Conservation (phyloP, 2,797 vertebrate species). For the Linurgus olivaceus region DNA sequence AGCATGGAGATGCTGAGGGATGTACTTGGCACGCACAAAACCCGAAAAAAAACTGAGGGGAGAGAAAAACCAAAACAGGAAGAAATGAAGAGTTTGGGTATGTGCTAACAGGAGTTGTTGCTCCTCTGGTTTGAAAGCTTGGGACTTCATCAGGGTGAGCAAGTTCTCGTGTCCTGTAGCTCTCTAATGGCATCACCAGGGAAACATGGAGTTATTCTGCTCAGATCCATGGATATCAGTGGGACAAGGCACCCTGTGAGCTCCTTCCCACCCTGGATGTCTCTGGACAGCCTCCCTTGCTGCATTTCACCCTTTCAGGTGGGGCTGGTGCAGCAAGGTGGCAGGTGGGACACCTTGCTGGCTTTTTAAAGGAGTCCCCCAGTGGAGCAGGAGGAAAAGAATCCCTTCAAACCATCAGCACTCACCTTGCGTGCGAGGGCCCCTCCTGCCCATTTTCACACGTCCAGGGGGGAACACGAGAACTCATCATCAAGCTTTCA, state of each 20-base stretch:
- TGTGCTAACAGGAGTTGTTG: neutral
- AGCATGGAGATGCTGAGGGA: neutral
- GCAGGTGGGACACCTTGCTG: accelerated
- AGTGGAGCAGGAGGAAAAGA: neutral
- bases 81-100: neutral
- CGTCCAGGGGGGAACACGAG: neutral
- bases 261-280: neutral
- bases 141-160: neutral
- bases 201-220: neutral
- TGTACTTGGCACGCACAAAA: neutral
- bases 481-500: constrained; percentile 21
- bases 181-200: neutral
- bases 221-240: neutral
- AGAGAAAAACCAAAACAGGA: neutral
- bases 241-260: neutral
- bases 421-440: neutral
- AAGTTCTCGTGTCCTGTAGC: neutral
- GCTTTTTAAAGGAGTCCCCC: neutral
- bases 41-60: neutral
- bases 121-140: neutral
- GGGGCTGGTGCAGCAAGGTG: neutral
- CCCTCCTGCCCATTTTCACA: neutral
- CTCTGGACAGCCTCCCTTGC: neutral
- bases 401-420: neutral
- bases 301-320: accelerated